These are phyloP conservation scores for Semicossyphus pulcher DNA, from an alignment of 2,113 vertebrate species.

Conservation along the genomic window DNA sequence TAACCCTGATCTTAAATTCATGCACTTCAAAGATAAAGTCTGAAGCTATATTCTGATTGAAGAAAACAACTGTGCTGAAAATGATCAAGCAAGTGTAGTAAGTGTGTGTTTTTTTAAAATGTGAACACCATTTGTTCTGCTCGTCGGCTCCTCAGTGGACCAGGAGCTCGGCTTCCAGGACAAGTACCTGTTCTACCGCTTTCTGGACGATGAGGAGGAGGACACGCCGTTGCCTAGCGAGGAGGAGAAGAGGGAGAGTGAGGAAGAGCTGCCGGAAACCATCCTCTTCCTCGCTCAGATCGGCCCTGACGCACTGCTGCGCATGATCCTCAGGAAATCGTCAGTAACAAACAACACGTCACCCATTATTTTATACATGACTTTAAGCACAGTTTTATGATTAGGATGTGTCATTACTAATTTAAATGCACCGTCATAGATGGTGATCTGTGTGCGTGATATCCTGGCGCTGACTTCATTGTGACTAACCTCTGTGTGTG, in stretches of 20 bases:
- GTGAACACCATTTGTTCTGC: neutral
- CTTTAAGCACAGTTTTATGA: neutral
- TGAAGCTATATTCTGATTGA: neutral
- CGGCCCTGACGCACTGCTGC: slow-evolving; percentile 96
- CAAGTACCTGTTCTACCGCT: slow-evolving; percentile 98
- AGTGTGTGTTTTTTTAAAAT: neutral
- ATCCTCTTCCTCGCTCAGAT: slow-evolving; percentile 94
- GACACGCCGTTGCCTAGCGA: slow-evolving; percentile 93
- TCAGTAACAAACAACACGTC: slow-evolving; percentile 77
- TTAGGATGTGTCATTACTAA: neutral
- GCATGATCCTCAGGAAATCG: slow-evolving; percentile 97
- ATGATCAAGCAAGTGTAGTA: too few relatives aligned
- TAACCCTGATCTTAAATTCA: neutral
- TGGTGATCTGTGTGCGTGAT: slow-evolving; percentile 15
- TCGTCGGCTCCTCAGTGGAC: slow-evolving; percentile 85
- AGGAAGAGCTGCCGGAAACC: slow-evolving; percentile 96
- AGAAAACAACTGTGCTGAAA: neutral
- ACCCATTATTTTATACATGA: neutral
- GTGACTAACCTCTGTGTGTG: slow-evolving; percentile 42
- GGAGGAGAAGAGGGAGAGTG: slow-evolving; percentile 95
- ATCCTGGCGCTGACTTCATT: neutral
- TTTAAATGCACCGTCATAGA: neutral
- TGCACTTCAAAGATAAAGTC: slow-evolving; percentile 13
- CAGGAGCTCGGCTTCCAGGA: slow-evolving; percentile 97
- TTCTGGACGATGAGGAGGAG: slow-evolving; percentile 94